phyloP scores from a whole-genome alignment of 1,140 invertebrate genomes.

The Cyrtorhinus lividipennis region DNA sequence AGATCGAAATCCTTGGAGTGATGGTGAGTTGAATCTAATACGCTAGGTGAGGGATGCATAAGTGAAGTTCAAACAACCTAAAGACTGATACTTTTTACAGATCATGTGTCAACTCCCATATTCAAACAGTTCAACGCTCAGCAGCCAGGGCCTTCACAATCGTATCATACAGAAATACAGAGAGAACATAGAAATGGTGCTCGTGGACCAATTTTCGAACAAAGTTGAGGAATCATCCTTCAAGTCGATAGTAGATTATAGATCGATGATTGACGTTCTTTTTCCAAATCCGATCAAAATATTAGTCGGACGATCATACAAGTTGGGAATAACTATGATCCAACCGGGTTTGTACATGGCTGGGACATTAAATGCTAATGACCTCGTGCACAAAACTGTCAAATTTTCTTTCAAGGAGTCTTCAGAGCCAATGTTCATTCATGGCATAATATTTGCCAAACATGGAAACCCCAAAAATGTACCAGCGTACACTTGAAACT shows the following conservation, averaged over 20 bases:
- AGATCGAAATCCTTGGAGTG: constrained; percentile 12
- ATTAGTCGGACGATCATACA: background rate
- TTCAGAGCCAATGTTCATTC: background rate
- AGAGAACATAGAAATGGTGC: background rate
- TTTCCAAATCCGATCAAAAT: background rate
- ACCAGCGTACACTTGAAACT: too few relatives aligned
- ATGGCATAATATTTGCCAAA: background rate
- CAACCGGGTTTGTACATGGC: constrained; percentile 1
- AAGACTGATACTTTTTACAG: too few relatives aligned
- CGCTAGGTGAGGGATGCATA: too few relatives aligned
- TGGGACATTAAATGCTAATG: background rate
- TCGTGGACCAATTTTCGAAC: background rate
- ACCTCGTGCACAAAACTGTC: background rate
- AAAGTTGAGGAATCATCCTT: background rate
- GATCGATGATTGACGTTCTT: background rate
- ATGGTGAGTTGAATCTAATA: constrained; percentile 2
- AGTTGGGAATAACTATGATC: background rate
- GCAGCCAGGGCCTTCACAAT: background rate
- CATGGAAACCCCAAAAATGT: too few relatives aligned
- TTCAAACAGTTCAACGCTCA: background rate
- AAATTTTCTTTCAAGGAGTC: background rate
- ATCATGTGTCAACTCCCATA: background rate
- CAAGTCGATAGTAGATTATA: background rate
- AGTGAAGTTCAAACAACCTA: too few relatives aligned
- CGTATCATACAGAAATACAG: background rate